Conservation (phyloP, 2,888 invertebrate species). For the Coronaproctus castanopsis region DNA sequence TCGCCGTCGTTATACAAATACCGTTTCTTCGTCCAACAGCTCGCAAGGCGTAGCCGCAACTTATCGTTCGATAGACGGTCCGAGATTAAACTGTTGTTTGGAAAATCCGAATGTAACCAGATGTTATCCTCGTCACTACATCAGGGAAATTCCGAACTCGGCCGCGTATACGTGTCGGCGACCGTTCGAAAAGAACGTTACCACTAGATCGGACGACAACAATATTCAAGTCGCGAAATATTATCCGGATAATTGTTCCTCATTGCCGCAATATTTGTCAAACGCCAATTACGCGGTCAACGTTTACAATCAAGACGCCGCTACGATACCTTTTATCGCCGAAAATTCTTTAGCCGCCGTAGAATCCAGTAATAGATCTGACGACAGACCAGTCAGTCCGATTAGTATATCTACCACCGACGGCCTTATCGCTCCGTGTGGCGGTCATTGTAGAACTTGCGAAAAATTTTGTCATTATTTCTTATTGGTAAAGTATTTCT, state of each 20-base stretch:
- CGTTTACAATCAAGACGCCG: slow-evolving; percentile 4
- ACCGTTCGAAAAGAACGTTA: no score
- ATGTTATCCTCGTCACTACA: background rate
- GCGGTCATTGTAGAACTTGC: slow-evolving; percentile 45
- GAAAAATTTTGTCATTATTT: slow-evolving; percentile 51
- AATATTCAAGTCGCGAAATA: background rate
- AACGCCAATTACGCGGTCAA: background rate
- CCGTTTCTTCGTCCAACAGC: slow-evolving; percentile 15
- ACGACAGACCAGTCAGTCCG: slow-evolving; percentile 20
- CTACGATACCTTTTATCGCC: background rate
- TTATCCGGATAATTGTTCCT: background rate
- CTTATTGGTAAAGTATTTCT: slow-evolving; percentile 37
- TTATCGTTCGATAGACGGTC: slow-evolving; percentile 7
- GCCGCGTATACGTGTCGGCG: background rate
- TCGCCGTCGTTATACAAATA: slow-evolving; percentile 8
- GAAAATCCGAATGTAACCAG: background rate
- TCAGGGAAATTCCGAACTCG: background rate
- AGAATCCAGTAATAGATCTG: slow-evolving; percentile 4
- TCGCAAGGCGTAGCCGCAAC: slow-evolving; percentile 7
- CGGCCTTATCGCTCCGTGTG: slow-evolving; percentile 41
- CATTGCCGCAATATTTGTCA: slow-evolving; percentile 3
- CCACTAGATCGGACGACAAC: background rate
- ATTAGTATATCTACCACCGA: slow-evolving; percentile 28
- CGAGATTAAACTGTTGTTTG: background rate
- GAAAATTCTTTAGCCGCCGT: slow-evolving; percentile 1